Percentiles rank a stretch among this genome's conserved stretches.
These are phyloP conservation scores for Drosophila niveifrons DNA, from an alignment of 2,888 invertebrate species.

Conservation along the genomic window DNA sequence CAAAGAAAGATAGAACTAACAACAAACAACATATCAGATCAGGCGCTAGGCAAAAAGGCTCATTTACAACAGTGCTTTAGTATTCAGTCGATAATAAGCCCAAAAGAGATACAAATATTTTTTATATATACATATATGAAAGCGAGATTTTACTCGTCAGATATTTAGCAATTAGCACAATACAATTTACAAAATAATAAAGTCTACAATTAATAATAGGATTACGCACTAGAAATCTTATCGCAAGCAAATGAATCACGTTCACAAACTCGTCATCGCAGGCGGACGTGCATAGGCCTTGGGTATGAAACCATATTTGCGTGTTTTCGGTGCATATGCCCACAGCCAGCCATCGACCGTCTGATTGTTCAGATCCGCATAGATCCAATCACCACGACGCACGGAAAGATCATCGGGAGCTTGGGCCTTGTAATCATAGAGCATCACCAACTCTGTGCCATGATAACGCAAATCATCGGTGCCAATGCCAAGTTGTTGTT, in stretches of 20 bases:
- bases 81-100: slow-evolving; percentile 44
- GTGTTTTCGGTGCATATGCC: slow-evolving; percentile 96
- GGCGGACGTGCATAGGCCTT: slow-evolving; percentile 97
- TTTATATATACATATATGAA: slow-evolving; percentile 27
- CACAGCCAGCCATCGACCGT: slow-evolving; percentile 97
- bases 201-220: neutral
- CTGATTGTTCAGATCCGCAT: slow-evolving; percentile 96
- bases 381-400: slow-evolving; percentile 96
- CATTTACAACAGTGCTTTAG: slow-evolving; percentile 64
- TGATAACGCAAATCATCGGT: slow-evolving; percentile 91
- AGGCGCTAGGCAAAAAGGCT: slow-evolving; percentile 35
- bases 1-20: neutral
- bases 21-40: slow-evolving; percentile 64
- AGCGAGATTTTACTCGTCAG: slow-evolving; percentile 14
- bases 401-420: slow-evolving; percentile 97
- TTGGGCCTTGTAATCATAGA: slow-evolving; percentile 98
- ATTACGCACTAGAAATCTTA: slow-evolving; percentile 4
- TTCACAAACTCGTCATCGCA: slow-evolving; percentile 91
- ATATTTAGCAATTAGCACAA: slow-evolving; percentile 39
- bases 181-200: slow-evolving; percentile 39
- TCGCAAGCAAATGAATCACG: neutral
- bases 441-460: slow-evolving; percentile 96
- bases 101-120: slow-evolving; percentile 42
- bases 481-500: slow-evolving; percentile 78
- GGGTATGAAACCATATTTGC: slow-evolving; percentile 97